A percentile compares a stretch with the other conserved stretches of the same genome.
Evolutionary conservation across 2,888 invertebrate genomes (phyloP).

Genomic region (Morinoia aosen): DNA sequence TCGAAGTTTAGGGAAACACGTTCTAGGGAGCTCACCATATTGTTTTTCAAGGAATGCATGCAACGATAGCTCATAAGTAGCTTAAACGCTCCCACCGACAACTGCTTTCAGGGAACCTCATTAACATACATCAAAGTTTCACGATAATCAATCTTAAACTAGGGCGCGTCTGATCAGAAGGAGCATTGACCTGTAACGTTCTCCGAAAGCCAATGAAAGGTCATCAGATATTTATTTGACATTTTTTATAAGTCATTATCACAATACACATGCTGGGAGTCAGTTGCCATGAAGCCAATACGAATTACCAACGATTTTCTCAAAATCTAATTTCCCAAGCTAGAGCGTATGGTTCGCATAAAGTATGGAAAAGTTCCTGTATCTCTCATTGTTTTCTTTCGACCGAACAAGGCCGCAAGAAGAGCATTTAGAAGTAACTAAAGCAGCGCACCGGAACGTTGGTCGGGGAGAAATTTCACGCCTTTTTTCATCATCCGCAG

Average conservation of each 20-base stretch:
- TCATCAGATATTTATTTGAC: background rate
- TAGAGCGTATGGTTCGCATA: background rate
- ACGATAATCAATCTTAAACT: background rate
- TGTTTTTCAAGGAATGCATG: background rate
- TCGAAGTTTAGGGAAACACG: background rate
- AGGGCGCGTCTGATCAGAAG: background rate
- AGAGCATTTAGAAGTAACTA: background rate
- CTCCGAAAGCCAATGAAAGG: no score
- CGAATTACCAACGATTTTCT: background rate
- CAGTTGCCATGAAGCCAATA: background rate
- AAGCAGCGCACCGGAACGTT: constrained; percentile 22
- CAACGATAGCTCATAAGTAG: background rate
- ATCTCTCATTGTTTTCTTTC: background rate
- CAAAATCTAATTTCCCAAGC: background rate
- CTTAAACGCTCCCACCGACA: background rate
- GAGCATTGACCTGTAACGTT: background rate
- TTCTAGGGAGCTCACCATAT: background rate
- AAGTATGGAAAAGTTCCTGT: background rate
- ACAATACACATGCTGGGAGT: background rate
- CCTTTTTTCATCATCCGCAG: background rate
- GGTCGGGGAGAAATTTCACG: background rate
- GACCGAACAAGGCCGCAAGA: background rate
- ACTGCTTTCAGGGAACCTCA: background rate
- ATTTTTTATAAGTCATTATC: background rate
- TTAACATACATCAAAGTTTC: background rate